Evolutionary conservation across 2,888 invertebrate species (phyloP).

Genomic region (Anthoptus insignis): DNA sequence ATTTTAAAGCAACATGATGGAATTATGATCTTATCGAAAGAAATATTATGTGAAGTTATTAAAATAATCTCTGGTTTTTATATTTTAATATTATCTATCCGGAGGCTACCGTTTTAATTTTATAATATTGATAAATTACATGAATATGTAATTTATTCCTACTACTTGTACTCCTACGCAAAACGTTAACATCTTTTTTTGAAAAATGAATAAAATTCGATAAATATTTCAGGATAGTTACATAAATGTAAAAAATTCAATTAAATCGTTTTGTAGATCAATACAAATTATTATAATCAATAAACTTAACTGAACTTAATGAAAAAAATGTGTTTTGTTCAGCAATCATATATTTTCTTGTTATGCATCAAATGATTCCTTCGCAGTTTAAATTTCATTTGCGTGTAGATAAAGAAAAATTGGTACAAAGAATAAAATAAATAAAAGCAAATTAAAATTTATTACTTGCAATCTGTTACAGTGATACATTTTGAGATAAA

Average conservation of each 20-base stretch:
- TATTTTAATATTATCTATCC: conserved; percentile 5
- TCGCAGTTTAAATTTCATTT: neutral
- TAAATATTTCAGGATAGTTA: too few species aligned
- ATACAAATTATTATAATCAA: too few species aligned
- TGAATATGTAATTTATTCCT: too few species aligned
- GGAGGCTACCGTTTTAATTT: conserved; percentile 3
- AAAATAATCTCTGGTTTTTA: conserved; percentile 2
- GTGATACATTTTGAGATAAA: conserved; percentile 38
- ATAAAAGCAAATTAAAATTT: conserved; percentile 29
- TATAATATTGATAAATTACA: neutral
- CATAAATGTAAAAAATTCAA: too few species aligned
- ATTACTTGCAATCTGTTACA: conserved; percentile 31
- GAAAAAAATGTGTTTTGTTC: too few species aligned
- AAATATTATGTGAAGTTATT: conserved; percentile 1
- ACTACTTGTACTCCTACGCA: too few species aligned
- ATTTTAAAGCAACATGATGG: conserved; percentile 11
- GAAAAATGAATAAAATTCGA: too few species aligned
- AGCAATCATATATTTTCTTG: too few species aligned
- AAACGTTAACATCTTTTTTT: neutral
- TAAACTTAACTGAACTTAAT: too few species aligned
- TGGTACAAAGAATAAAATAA: neutral
- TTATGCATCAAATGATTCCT: too few species aligned
- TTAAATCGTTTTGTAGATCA: too few species aligned
- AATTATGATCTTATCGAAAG: conserved; percentile 8
- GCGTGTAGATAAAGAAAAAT: neutral